Evolutionary conservation across 2,113 vertebrate species (phyloP).

Genomic region (Elgaria multicarinata): DNA sequence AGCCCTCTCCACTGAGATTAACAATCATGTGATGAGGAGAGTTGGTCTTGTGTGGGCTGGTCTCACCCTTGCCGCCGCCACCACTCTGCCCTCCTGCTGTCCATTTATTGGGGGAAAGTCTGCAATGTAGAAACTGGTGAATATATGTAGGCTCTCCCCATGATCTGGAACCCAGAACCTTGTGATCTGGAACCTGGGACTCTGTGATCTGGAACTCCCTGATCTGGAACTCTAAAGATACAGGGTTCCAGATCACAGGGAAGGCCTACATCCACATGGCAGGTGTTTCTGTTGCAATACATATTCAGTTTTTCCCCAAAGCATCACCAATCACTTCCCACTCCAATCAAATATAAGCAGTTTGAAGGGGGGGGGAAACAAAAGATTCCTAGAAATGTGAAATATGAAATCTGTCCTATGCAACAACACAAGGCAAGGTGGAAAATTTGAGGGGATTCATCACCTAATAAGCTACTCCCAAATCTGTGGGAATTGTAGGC

Average conservation of each 20-base stretch:
- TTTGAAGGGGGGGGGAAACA: background rate
- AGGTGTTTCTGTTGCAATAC: no score
- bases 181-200: background rate
- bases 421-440: background rate
- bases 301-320: background rate
- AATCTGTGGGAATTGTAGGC: background rate
- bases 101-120: no score
- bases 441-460: background rate
- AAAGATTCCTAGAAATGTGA: background rate
- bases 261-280: no score
- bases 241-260: background rate
- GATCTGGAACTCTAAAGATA: background rate
- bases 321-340: background rate
- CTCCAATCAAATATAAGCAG: background rate
- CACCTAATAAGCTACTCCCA: background rate
- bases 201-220: no score
- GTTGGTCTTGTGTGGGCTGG: no score
- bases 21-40: no score
- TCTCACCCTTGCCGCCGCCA: no score
- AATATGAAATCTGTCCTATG: background rate
- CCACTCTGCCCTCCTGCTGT: no score
- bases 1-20: background rate
- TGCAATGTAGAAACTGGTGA: no score
- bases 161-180: no score
- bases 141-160: no score